Base-by-base conservation (phyloP, 2,888 invertebrate species). In the Tridacna gigas region DNA sequence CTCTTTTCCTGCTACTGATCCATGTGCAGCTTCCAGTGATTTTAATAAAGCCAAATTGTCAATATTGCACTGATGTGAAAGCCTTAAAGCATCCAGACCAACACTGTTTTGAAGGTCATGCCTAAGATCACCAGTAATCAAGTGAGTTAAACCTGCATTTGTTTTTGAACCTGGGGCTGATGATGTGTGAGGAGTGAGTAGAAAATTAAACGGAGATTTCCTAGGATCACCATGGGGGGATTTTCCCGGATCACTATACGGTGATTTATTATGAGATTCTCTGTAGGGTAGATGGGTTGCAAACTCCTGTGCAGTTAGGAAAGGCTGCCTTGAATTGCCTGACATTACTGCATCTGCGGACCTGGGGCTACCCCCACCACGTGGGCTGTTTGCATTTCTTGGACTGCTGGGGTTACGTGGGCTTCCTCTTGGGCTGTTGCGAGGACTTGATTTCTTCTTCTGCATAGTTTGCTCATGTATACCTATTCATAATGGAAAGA, bases 361-460 rank as follows among this genome's bases (percentile, higher is more conserved):
- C 47, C 83, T 67, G 11, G 83, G 81, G 65, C 81, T 83, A 20
- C 73, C 80, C 45, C 47, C 66, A 25, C 79, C 80, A 25, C 88
- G 74, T 48, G 88, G 88, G 69, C 86, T 88, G 61, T 77, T 81
- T 22, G 80, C 47, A 67, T 82, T 82, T 26, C 86, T 69, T n/a
- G 86, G 86, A 73, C 86, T 86, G 48, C 82, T 51, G 47, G 83
- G 80, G 77, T 82, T 85, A 25, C 88, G 56, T 5, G 88, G 88
- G 75, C 86, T 88, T 48, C 86, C 82, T 47, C 88, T 74, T 18
- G 88, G 88, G 75, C 88, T 88, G 77, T 88, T 86, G 51, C 88
- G 77, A 47, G 88, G 88, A 69, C 88, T 88, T 56, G 81, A 82
- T 69, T 88, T 88, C 79, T 88, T 88, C 63, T 88, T 88, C 75